Evolutionary conservation across 2,888 invertebrate genomes (phyloP).

Genomic region (Lepidocyrtoides sp.): DNA sequence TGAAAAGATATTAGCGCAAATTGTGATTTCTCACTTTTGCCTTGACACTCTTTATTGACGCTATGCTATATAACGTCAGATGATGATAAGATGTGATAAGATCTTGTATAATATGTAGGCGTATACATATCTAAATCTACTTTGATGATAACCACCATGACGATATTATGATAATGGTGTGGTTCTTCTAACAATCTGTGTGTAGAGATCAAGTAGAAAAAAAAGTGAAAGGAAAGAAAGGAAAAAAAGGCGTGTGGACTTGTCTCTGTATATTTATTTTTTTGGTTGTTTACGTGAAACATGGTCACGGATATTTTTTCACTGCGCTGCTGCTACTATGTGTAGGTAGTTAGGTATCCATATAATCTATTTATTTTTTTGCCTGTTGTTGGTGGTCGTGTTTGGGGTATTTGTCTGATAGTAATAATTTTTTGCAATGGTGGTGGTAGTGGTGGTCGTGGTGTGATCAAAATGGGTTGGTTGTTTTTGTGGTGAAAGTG

Average conservation of each 20-base stretch:
- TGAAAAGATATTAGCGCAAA: background rate
- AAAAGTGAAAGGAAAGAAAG: background rate
- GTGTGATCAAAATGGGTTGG: conserved; percentile 86
- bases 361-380: background rate
- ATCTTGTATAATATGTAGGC: no score
- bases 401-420: background rate
- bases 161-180: background rate
- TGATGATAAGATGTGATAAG: no score
- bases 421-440: background rate
- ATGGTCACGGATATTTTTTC: conserved; percentile 25
- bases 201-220: background rate
- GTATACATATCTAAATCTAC: no score
- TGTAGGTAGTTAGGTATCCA: no score
- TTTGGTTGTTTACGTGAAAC: background rate
- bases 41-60: background rate
- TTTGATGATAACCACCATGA: no score
- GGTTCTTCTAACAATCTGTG: no score
- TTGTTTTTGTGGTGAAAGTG: conserved; percentile 42
- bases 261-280: background rate
- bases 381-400: background rate
- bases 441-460: conserved; percentile 36
- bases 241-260: background rate
- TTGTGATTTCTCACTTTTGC: background rate
- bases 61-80: no score
- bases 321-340: no score